Evolutionary conservation across 2,113 vertebrate species (phyloP), one percentile per base, ranked within the genome.

Genomic region (Chinchilla lanigera): DNA sequence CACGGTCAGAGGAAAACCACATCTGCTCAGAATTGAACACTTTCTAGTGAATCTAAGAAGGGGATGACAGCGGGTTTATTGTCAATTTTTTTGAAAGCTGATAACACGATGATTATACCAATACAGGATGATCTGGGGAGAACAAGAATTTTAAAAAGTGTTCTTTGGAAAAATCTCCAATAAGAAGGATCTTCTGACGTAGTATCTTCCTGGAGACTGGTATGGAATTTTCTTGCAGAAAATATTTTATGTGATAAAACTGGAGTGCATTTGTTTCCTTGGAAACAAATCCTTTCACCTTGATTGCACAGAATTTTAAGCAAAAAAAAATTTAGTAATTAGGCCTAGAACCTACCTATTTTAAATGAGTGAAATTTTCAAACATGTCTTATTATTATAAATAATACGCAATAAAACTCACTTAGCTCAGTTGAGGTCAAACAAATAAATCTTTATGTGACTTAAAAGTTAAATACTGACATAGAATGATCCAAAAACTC

Each of bases 211-310:
- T 35, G 96, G 97, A 98, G 96, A 96, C 91, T 3, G 52, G 65
- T 41, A 88, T 94, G 98, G 97, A 98, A 97, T 98, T 98, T 98
- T 98, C 97, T 97, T 94, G 81, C 93, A 96, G 98, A 98, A 98
- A 91, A 95, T 78, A 54, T 86, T 87, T 95, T 97, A 89, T 81
- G 96, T 98, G 44, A 97, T 80, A 90, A 85, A 98, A 98, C 97
- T 2, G 94, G 86, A 52, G 96, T 93, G 96, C 97, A 73, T 98
- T 98, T 98, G 98, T 99, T 98, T 99, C 99, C 99, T 98, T 99
- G 98, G 99, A 98, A 99, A 99, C 99, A 98, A 98, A 98, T 98
- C 98, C 96, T 98, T 97, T 98, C 98, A 98, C 98, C 98, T 98
- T 94, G 96, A 47, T 50, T 58, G 5, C 97, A 97, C 97, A 97